Evolutionary conservation across 2,113 vertebrate genomes (phyloP).

Genomic region (Protobothrops mucrosquamatus): DNA sequence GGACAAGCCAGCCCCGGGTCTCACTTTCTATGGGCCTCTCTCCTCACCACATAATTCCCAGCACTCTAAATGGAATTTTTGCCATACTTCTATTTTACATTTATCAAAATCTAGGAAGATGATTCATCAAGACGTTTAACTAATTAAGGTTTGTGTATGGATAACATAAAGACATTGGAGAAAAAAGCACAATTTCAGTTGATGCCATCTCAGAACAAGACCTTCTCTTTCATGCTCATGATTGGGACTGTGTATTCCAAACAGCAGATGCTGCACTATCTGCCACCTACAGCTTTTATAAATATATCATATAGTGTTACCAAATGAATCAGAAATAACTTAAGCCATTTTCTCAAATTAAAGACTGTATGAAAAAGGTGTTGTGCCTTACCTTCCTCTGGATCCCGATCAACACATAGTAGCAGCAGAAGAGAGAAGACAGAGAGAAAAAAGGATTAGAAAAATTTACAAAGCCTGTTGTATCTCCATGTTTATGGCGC

Average conservation of each 20-base stretch:
- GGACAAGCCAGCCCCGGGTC: background rate
- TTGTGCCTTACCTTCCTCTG: slow-evolving; percentile 74
- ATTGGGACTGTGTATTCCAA: background rate
- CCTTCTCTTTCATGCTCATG: background rate
- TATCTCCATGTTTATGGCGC: background rate
- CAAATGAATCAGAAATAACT: background rate
- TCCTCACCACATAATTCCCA: background rate
- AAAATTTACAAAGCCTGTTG: background rate
- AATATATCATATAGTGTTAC: background rate
- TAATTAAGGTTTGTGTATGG: background rate
- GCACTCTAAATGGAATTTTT: background rate
- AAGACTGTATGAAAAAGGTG: background rate
- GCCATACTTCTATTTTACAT: background rate
- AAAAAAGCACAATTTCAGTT: background rate
- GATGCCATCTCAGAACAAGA: background rate
- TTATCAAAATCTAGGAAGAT: background rate
- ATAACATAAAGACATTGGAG: background rate
- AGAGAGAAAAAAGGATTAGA: slow-evolving; percentile 17
- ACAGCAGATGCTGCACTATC: background rate
- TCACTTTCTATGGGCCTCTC: too few relatives aligned
- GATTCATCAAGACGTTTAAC: background rate
- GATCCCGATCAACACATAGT: background rate
- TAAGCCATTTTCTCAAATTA: background rate
- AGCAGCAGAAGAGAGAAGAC: background rate
- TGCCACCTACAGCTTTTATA: background rate